Conservation (phyloP, 2,797 vertebrate genomes). For the Phataginus tetradactyla region DNA sequence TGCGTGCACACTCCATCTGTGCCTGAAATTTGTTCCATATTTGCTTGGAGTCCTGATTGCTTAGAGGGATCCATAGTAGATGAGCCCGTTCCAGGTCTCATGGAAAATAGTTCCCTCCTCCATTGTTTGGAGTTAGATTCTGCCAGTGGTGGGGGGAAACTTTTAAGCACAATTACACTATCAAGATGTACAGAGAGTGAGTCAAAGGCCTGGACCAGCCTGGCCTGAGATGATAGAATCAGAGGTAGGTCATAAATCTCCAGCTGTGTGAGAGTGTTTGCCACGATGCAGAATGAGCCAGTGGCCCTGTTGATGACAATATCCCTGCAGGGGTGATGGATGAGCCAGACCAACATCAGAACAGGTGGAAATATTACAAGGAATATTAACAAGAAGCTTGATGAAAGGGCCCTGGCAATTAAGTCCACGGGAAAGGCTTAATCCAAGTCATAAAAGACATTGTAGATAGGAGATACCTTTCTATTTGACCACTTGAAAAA, state of each 20-base stretch:
- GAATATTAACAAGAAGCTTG: slow-evolving; percentile 67
- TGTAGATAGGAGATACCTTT: slow-evolving; percentile 49
- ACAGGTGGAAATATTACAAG: slow-evolving; percentile 65
- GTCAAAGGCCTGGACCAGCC: slow-evolving; percentile 17
- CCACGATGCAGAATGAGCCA: background rate
- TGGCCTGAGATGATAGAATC: background rate
- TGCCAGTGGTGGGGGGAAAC: background rate
- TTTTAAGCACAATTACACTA: slow-evolving; percentile 14
- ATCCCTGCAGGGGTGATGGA: slow-evolving; percentile 26
- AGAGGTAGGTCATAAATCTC: slow-evolving; percentile 36
- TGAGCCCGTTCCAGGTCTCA: background rate
- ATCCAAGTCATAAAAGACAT: slow-evolving; percentile 56
- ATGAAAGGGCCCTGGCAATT: slow-evolving; percentile 56
- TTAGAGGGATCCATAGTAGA: background rate
- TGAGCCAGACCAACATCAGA: slow-evolving; percentile 52
- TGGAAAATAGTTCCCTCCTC: background rate
- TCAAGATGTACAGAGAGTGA: slow-evolving; percentile 12
- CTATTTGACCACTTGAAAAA: background rate
- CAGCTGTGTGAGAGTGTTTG: background rate
- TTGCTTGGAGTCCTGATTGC: background rate
- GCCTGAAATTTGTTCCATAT: background rate
- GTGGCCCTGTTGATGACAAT: background rate
- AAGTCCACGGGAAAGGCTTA: slow-evolving; percentile 59
- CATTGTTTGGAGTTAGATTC: background rate
- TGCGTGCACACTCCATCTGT: background rate